Percentiles rank a stretch among this genome's conserved stretches.
phyloP scores from a whole-genome alignment of 1,140 invertebrate species.

The Acromyrmex echinatior region DNA sequence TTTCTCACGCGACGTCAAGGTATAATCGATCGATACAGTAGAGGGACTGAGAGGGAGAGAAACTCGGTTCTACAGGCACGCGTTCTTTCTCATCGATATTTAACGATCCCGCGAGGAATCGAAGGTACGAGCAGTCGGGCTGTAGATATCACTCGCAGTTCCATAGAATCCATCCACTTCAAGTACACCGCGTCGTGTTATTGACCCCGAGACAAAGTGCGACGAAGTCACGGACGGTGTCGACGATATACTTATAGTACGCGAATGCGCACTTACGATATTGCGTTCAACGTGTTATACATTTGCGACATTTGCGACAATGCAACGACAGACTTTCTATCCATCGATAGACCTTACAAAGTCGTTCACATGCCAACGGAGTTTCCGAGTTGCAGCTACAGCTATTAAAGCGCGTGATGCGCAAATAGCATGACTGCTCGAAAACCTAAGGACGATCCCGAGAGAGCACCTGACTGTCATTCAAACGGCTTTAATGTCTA shows the following conservation, averaged over 20 bases:
- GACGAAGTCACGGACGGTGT: conserved; percentile 49
- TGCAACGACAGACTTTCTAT: conserved; percentile 52
- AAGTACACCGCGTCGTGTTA: conserved; percentile 65
- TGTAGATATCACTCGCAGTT: not conserved
- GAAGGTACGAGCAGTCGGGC: not conserved
- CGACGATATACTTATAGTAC: conserved; percentile 55
- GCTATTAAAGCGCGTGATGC: conserved; percentile 34
- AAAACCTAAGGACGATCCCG: conserved; percentile 12
- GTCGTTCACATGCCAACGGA: conserved; percentile 17
- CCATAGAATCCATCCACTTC: conserved; percentile 24
- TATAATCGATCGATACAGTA: conserved; percentile 31
- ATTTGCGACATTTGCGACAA: not conserved
- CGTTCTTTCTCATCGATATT: conserved; percentile 55
- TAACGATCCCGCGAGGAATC: conserved; percentile 37
- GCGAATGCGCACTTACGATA: conserved; percentile 30
- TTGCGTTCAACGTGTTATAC: conserved; percentile 4
- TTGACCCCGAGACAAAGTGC: conserved; percentile 77
- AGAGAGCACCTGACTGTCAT: conserved; percentile 5
- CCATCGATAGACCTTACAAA: conserved; percentile 17
- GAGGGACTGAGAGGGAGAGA: conserved; percentile 23
- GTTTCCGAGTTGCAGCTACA: not conserved
- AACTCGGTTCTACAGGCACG: not conserved
- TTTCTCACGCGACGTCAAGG: conserved; percentile 33
- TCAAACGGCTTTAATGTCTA: not conserved
- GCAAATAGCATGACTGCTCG: conserved; percentile 5